phyloP scores from a whole-genome alignment of 1,140 invertebrate species.

The Euwallacea similis region DNA sequence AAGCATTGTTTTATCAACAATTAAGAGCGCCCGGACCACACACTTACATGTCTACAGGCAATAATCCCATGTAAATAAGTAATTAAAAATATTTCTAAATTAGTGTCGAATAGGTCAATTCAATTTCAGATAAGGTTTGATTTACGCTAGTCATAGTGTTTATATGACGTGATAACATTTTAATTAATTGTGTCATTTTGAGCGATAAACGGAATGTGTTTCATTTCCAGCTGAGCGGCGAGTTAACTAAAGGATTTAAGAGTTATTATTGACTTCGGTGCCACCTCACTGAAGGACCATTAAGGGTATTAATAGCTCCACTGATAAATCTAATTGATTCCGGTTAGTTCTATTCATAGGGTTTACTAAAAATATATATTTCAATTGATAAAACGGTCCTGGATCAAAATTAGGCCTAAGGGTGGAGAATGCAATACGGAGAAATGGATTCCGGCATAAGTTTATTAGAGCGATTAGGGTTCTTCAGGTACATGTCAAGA shows the following conservation, averaged over 20 bases:
- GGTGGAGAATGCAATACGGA: no score
- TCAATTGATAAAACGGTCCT: no score
- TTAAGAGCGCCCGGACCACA: conserved; percentile 34
- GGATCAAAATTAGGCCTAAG: no score
- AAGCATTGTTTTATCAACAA: conserved; percentile 38
- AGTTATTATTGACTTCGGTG: conserved; percentile 19
- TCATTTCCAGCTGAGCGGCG: conserved; percentile 26
- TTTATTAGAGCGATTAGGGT: no score
- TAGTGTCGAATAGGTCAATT: conserved; percentile 38
- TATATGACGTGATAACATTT: conserved; percentile 31
- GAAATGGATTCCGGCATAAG: no score
- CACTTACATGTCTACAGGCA: conserved; percentile 40
- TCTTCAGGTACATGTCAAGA: no score
- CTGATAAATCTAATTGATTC: conserved; percentile 30
- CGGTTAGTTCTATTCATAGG: not conserved
- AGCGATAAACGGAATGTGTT: conserved; percentile 34
- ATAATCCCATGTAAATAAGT: conserved; percentile 41
- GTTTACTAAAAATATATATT: no score
- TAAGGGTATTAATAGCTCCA: conserved; percentile 19
- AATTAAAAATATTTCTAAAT: conserved; percentile 43
- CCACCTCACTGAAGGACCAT: conserved; percentile 14
- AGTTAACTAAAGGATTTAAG: conserved; percentile 13
- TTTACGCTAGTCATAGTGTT: conserved; percentile 34
- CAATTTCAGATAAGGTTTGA: conserved; percentile 37
- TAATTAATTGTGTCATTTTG: conserved; percentile 37